Percentiles rank a stretch among this genome's conserved stretches.
Conservation (phyloP, 1,140 invertebrate species). For the Drosophila lini region DNA sequence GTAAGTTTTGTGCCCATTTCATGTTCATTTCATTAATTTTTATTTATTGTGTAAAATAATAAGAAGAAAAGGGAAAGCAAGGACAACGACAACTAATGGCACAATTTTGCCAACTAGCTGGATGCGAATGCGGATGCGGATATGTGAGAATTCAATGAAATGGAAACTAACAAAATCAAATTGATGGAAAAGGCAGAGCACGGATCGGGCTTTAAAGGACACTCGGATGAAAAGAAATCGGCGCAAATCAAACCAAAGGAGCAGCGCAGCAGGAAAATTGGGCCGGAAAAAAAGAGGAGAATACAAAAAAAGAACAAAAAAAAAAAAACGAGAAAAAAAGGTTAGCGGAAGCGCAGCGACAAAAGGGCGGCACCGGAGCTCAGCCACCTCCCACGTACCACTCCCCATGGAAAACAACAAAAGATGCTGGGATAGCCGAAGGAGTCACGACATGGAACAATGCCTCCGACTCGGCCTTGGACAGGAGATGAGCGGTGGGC, state of each 20-base stretch:
- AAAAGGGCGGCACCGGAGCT: constrained; percentile 68
- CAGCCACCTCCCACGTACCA: constrained; percentile 10
- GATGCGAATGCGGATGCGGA: constrained; percentile 61
- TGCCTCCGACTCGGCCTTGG: constrained; percentile 68
- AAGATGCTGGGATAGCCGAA: constrained; percentile 70
- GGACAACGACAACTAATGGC: constrained; percentile 73
- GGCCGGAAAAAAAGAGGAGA: constrained; percentile 40
- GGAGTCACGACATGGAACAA: constrained; percentile 77
- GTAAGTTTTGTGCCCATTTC: not conserved
- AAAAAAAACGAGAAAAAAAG: constrained; percentile 40
- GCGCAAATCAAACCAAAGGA: constrained; percentile 71
- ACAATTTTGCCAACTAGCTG: constrained; percentile 78
- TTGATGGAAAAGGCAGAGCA: constrained; percentile 62
- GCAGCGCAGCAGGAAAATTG: constrained; percentile 78
- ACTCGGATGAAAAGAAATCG: constrained; percentile 67
- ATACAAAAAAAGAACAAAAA: constrained; percentile 11
- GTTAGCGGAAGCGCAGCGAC: constrained; percentile 76
- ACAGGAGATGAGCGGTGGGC: constrained; percentile 28
- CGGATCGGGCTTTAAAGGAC: constrained; percentile 73
- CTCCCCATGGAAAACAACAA: constrained; percentile 62
- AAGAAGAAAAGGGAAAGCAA: constrained; percentile 50
- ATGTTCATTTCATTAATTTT: not conserved
- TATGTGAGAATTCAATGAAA: constrained; percentile 83
- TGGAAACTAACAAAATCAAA: constrained; percentile 83
- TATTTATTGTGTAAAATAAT: constrained; percentile 22